Evolutionary conservation across 2,113 vertebrate genomes (phyloP).

Genomic region (Pangasianodon hypophthalmus): DNA sequence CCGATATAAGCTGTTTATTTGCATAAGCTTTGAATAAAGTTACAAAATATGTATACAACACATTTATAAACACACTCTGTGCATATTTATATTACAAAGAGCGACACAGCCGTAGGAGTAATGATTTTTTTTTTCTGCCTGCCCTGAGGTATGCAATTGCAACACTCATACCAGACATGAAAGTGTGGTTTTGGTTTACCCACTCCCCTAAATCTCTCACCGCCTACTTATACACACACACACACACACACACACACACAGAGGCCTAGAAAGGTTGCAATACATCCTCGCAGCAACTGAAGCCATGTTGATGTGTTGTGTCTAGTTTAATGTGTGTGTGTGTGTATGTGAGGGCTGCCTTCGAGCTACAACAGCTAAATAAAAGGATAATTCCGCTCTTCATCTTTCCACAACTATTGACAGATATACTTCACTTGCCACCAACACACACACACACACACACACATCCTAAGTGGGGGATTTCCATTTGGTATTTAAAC

Average conservation of each 20-base stretch:
- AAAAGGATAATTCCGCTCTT: constrained; percentile 67
- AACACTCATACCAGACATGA: constrained; percentile 72
- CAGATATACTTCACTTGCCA: constrained; percentile 47
- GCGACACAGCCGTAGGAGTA: neutral
- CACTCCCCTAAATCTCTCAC: constrained; percentile 20
- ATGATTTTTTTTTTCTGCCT: constrained; percentile 31
- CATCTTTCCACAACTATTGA: constrained; percentile 62
- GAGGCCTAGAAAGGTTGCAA: constrained; percentile 17
- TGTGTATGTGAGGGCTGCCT: constrained; percentile 56
- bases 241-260: constrained; percentile 7
- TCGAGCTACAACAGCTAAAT: constrained; percentile 62
- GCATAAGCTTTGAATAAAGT: neutral
- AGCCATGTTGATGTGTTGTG: constrained; percentile 67
- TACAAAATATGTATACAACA: neutral
- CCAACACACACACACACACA: constrained; percentile 67
- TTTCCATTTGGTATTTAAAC: neutral
- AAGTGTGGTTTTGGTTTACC: constrained; percentile 64
- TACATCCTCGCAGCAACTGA: constrained; percentile 31
- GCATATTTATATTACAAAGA: neutral
- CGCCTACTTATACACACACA: constrained; percentile 47
- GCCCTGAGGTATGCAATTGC: constrained; percentile 67
- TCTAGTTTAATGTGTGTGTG: constrained; percentile 61
- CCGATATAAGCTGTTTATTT: neutral
- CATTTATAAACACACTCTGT: neutral
- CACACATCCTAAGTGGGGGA: constrained; percentile 23